phyloP scores from a whole-genome alignment of 2,888 invertebrate genomes.

The Plagodis dolabraria region DNA sequence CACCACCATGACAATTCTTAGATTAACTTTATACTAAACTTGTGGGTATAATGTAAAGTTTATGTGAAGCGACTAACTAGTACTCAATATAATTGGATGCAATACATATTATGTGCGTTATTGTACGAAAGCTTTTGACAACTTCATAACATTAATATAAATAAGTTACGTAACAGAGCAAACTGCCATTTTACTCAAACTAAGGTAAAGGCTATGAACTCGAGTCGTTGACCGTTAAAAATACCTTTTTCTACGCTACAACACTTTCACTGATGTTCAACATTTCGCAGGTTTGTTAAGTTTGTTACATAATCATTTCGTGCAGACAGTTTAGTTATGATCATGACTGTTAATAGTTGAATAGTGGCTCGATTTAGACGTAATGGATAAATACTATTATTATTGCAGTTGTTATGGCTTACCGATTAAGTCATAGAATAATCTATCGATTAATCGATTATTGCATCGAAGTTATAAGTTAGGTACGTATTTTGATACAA shows the following conservation, averaged over 20 bases:
- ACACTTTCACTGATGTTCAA: constrained; percentile 71
- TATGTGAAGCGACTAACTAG: no score
- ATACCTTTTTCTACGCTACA: constrained; percentile 46
- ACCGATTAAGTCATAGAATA: constrained; percentile 22
- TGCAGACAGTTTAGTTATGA: constrained; percentile 58
- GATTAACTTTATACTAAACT: no score
- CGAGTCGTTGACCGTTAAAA: constrained; percentile 54
- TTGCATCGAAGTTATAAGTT: constrained; percentile 19
- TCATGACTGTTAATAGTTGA: constrained; percentile 25
- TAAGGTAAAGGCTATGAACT: constrained; percentile 21
- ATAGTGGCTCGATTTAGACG: constrained; percentile 1
- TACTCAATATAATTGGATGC: no score
- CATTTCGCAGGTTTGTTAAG: constrained; percentile 58
- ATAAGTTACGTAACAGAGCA: constrained; percentile 34
- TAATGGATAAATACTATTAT: constrained; percentile 8
- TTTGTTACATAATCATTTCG: constrained; percentile 60
- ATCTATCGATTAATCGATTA: constrained; percentile 25
- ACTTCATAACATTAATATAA: constrained; percentile 22
- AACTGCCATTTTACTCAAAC: constrained; percentile 25
- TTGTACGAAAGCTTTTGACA: no score
- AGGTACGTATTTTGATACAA: constrained; percentile 18
- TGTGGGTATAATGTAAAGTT: no score
- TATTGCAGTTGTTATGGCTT: constrained; percentile 3
- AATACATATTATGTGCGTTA: no score
- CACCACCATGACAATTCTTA: no score